Evolutionary conservation across 1,140 invertebrate species (phyloP).

Genomic region (Meteorus sp.): DNA sequence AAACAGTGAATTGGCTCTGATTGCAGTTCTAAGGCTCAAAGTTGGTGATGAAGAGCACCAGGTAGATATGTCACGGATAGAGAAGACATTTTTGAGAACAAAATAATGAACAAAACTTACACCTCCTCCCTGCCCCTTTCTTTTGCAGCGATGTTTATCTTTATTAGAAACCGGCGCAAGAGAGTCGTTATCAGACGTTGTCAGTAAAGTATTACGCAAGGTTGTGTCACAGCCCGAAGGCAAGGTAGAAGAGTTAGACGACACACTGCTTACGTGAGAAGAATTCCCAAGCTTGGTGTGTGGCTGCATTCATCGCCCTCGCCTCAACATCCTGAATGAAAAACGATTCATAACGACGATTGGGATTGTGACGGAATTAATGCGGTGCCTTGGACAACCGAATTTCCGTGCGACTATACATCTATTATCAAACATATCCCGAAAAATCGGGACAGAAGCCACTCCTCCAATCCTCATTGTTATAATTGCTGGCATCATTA

Average conservation of each 20-base stretch:
- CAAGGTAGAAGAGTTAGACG: constrained; percentile 88
- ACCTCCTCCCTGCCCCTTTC: too few species aligned
- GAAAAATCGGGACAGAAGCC: background rate
- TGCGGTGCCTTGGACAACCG: too few species aligned
- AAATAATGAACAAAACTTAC: constrained; percentile 18
- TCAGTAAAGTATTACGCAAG: constrained; percentile 80
- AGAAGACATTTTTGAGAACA: constrained; percentile 7
- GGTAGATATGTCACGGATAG: constrained; percentile 61
- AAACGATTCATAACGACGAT: background rate
- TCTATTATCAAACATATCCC: background rate
- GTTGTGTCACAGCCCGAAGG: constrained; percentile 73
- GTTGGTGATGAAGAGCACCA: constrained; percentile 75
- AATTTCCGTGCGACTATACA: too few species aligned
- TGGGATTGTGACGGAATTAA: background rate
- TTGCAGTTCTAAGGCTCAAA: constrained; percentile 79
- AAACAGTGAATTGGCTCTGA: constrained; percentile 88
- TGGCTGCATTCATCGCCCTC: background rate
- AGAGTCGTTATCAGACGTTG: constrained; percentile 86
- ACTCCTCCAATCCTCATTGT: constrained; percentile 4
- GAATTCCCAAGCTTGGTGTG: constrained; percentile 29
- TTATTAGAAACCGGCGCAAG: constrained; percentile 83
- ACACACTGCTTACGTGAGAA: constrained; percentile 80
- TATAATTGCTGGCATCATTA: background rate
- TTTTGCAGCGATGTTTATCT: constrained; percentile 70
- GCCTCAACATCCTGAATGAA: too few species aligned